Evolutionary conservation across 2,797 vertebrate genomes (phyloP), one percentile per base, ranked within the genome.

Genomic region (Acanthurus leucopareius): DNA sequence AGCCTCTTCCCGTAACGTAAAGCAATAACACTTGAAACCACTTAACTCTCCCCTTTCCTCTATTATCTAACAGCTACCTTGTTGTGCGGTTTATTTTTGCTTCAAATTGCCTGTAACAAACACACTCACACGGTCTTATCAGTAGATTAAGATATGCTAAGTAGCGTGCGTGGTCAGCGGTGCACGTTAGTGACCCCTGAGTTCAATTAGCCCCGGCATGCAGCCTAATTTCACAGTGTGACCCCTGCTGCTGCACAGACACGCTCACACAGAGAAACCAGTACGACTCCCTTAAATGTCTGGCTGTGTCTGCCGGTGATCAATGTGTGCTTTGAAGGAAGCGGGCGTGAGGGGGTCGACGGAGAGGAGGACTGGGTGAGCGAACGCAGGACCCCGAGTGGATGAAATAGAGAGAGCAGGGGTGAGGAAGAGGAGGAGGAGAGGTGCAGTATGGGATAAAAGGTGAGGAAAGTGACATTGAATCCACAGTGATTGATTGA

Each of bases 201-300:
- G 88, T 89, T 90, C 91, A 91, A 90, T 93, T 88, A 90, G 90
- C 67, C 81, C 72, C 63, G 76, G 85, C 90, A 91, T 89, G 87
- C 73, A 58, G 86, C 81, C 89, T 87, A 78, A 91, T 91, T 91
- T 92, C 85, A 86, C 75, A 82, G 84, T 40, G 73, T 79, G 88
- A 88, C 89, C 85, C 88, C 87, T 80, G 88, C 79, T 69, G 80
- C 83, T 75, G 60, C 69, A 59, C 54, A 42, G 63, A 58, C 86
- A 57, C 77, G 58, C 44, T 56, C 74, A 69, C 70, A 51, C 60
- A 62, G 59, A 66, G 61, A 71, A 72, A 80, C 61, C 59, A 69
- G 63, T 22, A 42, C 53, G n/a, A 61, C 77, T 80, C 73, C 71
- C 61, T 69, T 44, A 69, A 80, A 69, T 62, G 80, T 68, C 82